A percentile compares a stretch with the other conserved stretches of the same genome.
Conservation (phyloP, 2,113 vertebrate species). For the Festucalex cinctus region DNA sequence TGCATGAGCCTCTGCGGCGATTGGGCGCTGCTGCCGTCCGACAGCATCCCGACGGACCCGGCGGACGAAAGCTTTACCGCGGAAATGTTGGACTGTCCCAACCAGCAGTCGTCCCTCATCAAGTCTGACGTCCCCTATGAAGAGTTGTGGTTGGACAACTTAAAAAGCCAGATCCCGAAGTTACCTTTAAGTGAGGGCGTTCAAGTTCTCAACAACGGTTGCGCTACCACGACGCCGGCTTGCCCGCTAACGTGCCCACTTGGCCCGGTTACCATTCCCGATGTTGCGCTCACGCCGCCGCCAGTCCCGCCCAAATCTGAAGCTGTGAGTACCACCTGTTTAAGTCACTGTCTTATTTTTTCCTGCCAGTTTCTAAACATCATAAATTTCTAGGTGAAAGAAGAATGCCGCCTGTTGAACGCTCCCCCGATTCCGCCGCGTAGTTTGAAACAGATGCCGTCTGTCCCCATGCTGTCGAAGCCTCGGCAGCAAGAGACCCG, state of each 20-base stretch:
- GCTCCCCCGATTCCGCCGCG: conserved; percentile 94
- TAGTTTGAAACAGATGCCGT: conserved; percentile 83
- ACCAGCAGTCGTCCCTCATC: conserved; percentile 59
- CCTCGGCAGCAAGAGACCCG: conserved; percentile 84
- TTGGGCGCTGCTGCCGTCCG: conserved; percentile 82
- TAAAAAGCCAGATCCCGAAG: conserved; percentile 68
- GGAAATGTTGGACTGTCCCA: conserved; percentile 75
- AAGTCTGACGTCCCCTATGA: conserved; percentile 90
- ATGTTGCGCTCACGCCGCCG: conserved; percentile 86
- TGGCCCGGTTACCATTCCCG: conserved; percentile 70
- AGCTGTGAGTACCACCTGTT: conserved; percentile 83
- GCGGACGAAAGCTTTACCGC: conserved; percentile 84
- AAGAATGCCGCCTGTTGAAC: conserved; percentile 95
- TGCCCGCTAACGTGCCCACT: conserved; percentile 67
- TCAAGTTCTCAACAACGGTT: conserved; percentile 69
- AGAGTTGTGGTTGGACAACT: conserved; percentile 92
- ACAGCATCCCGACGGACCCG: conserved; percentile 77
- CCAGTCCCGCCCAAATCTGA: conserved; percentile 99
- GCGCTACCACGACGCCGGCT: conserved; percentile 60
- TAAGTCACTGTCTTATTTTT: too few species aligned
- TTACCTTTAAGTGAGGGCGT: conserved; percentile 60
- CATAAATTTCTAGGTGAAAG: conserved; percentile 81
- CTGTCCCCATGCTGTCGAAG: conserved; percentile 78
- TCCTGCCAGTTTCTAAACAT: not conserved
- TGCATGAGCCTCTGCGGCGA: conserved; percentile 86